A percentile compares a stretch with the other conserved stretches of the same genome.
Conservation (phyloP, 2,888 invertebrate genomes). For the Ecliptopera silaceata region DNA sequence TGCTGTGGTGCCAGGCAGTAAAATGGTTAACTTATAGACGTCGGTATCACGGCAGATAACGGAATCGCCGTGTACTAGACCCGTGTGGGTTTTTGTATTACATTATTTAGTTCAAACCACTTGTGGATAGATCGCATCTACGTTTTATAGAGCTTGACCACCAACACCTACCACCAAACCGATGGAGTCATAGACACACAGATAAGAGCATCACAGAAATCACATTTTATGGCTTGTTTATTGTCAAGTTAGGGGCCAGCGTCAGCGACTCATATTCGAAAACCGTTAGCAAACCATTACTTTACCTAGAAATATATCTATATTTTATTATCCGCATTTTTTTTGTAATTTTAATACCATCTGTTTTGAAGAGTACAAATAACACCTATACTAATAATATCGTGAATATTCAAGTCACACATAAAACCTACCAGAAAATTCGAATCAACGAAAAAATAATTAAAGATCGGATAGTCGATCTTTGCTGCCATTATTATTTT, state of each 20-base stretch:
- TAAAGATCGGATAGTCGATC: no score
- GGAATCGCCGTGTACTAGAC: conserved; percentile 21
- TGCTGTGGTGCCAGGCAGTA: conserved; percentile 29
- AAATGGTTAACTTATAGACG: conserved; percentile 36
- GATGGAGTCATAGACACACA: background rate
- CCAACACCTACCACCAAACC: conserved; percentile 9
- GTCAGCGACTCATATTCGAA: background rate
- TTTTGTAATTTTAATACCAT: no score
- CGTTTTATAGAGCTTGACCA: conserved; percentile 17
- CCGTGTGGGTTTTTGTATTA: conserved; percentile 24
- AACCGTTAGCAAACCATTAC: background rate
- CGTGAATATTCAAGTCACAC: no score
- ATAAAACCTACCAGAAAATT: no score
- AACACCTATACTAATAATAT: no score
- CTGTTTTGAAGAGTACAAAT: no score
- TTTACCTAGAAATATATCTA: no score
- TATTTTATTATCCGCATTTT: no score
- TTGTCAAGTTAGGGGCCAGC: background rate
- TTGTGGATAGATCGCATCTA: conserved; percentile 21
- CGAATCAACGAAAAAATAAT: no score
- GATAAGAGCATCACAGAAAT: conserved; percentile 3
- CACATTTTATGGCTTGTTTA: background rate
- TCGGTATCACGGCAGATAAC: conserved; percentile 36
- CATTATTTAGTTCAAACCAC: conserved; percentile 24
- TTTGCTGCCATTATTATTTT: no score